Base-by-base conservation (phyloP, 2,888 invertebrate species). In the Muscina levida region DNA sequence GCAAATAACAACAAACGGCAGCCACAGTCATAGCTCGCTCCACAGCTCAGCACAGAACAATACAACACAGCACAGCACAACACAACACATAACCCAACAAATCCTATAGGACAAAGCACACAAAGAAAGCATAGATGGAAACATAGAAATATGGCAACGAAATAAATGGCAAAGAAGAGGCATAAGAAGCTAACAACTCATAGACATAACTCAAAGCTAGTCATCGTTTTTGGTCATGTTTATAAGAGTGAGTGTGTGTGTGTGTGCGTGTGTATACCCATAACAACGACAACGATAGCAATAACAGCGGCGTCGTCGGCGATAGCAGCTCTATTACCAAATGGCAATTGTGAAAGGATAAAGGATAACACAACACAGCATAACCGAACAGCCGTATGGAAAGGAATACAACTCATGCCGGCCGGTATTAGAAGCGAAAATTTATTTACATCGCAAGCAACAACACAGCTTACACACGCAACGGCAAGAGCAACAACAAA, bases 401-500 rank as follows among this genome's bases (percentile, higher is more conserved):
- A n/a, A n/a, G n/a, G n/a, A 62, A 59, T 68, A n/a, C 68, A 79
- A 77, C 56, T 31, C 62, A 72, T 72, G 82, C 82, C 79, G 82
- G 82, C 82, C 79, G 79, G 77, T 75, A 56, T 75, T 72, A 77
- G 74, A 72, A 77, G 15, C 42, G 62, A 57, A 75, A 77, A 77
- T 73, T 75, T 81, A 72, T 77, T 62, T 77, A 48, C 76, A 74
- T 13, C 31, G 5, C 37, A 48, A 73, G 10, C 46, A 53, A 37
- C 0, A 59, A n/a, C 44, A 56, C 1, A 37, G 37, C 24, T 19
- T 19, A 31, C 3, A 31, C 31, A 3, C 31, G n/a, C n/a, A n/a
- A n/a, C n/a, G n/a, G 11, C 46, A 15, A 19, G 31, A 56, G 73
- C 56, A 48, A 46, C 39, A 76, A 68, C 24, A 56, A 67, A 71